phyloP scores from a whole-genome alignment of 37 sponge, comb jelly and placozoan species.

The Diacarnus erythraeanus region DNA sequence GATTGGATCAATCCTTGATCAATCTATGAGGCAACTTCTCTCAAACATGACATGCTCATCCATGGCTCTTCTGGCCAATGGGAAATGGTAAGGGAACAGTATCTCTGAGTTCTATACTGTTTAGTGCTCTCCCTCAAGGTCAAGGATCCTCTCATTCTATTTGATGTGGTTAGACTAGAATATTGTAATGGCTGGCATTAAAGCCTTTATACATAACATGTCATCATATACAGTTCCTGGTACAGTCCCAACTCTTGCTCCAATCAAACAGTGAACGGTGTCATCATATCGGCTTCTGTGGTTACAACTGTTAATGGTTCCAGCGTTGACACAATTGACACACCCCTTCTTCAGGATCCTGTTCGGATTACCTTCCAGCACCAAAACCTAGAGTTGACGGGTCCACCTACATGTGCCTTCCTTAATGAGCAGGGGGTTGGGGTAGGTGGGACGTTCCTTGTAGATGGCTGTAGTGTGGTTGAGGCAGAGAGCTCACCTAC shows the following conservation, averaged over 20 bases:
- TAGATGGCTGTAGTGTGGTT: slow-evolving; percentile 8
- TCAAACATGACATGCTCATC: not conserved
- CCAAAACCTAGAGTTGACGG: not conserved
- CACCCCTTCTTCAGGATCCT: slow-evolving; percentile 30
- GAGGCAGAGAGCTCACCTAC: not conserved
- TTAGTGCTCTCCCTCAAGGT: no score
- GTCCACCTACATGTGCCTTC: slow-evolving; percentile 36
- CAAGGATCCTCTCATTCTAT: no score
- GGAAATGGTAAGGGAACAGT: slow-evolving; percentile 27
- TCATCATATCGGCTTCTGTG: slow-evolving; percentile 35
- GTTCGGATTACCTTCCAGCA: slow-evolving; percentile 55
- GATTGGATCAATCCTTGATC: slow-evolving; percentile 5
- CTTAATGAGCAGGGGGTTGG: slow-evolving; percentile 15
- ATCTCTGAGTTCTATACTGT: not conserved
- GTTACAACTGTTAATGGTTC: slow-evolving; percentile 12
- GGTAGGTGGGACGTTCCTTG: slow-evolving; percentile 23
- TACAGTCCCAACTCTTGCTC: not conserved
- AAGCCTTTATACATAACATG: not conserved
- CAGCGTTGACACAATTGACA: slow-evolving; percentile 13
- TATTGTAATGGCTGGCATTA: not conserved
- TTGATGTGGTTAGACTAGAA: no score
- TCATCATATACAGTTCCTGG: slow-evolving; percentile 28
- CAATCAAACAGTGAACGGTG: slow-evolving; percentile 41
- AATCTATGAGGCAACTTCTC: not conserved
- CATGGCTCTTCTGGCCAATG: slow-evolving; percentile 9